These are phyloP conservation scores for Lutraria rhynchaena DNA, from an alignment of 1,140 invertebrate species.

Conservation along the genomic window DNA sequence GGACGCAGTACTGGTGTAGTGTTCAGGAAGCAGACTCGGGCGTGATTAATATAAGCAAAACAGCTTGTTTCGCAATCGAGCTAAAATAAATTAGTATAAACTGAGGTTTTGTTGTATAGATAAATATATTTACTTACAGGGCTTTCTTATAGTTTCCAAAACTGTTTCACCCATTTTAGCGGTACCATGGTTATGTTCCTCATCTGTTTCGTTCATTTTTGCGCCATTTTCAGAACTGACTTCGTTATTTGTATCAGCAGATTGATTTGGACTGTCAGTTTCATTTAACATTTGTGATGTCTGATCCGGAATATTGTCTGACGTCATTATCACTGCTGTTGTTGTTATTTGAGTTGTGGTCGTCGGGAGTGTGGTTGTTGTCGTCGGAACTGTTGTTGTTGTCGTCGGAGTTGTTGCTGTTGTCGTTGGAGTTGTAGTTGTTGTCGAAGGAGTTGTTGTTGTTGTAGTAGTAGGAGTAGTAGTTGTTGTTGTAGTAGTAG, in stretches of 20 bases:
- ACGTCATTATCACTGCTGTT: not conserved
- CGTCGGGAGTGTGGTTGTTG: not conserved
- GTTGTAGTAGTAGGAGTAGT: constrained; percentile 13
- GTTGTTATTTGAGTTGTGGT: not conserved
- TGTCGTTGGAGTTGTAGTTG: not conserved
- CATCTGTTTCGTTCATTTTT: too few relatives aligned
- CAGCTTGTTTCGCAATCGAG: too few relatives aligned
- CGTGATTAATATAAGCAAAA: too few relatives aligned
- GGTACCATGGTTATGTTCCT: too few relatives aligned
- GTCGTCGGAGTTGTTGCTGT: constrained; percentile 1
- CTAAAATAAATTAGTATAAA: too few relatives aligned
- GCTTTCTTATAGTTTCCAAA: too few relatives aligned
- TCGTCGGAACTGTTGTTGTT: not conserved
- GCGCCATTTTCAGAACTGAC: not conserved
- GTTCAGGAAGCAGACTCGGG: too few relatives aligned
- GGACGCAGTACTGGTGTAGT: too few relatives aligned
- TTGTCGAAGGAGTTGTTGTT: constrained; percentile 14
- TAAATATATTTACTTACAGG: too few relatives aligned
- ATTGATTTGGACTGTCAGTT: not conserved
- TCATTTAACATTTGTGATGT: not conserved
- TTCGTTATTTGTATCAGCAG: not conserved
- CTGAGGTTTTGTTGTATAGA: too few relatives aligned
- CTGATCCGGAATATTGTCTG: not conserved
- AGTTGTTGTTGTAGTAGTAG: not conserved
- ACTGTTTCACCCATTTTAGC: too few relatives aligned